Evolutionary conservation across 2,797 vertebrate species (phyloP).

Genomic region (Periparus ater): DNA sequence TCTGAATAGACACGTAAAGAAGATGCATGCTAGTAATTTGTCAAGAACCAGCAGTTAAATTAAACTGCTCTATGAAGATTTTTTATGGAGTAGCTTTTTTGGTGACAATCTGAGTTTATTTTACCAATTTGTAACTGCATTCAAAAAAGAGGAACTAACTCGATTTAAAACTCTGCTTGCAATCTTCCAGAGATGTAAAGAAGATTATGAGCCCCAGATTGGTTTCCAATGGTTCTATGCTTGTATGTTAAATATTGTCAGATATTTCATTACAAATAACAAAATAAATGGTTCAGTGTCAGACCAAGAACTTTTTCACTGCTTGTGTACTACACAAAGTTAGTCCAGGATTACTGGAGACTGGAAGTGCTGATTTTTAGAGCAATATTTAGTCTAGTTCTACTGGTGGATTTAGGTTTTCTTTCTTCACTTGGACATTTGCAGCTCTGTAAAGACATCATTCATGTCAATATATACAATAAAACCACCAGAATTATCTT

Average conservation of each 20-base stretch:
- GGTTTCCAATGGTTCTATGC: neutral
- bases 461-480: neutral
- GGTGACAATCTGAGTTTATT: neutral
- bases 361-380: conserved; percentile 23
- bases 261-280: neutral
- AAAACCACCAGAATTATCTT: neutral
- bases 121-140: neutral
- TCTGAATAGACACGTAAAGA: neutral
- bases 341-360: neutral
- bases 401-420: conserved; percentile 7
- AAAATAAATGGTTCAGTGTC: neutral
- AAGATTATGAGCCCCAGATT: neutral
- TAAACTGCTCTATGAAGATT: neutral
- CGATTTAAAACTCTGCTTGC: neutral
- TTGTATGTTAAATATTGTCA: neutral
- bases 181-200: neutral
- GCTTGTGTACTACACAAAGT: neutral
- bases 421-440: neutral
- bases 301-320: neutral
- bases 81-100: neutral
- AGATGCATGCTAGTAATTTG: neutral
- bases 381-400: conserved; percentile 45
- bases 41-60: neutral
- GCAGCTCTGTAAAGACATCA: conserved; percentile 3
- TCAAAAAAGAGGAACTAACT: neutral